Percentiles rank a stretch among this genome's conserved stretches.
These are phyloP conservation scores for Psylliodes chrysocephalus DNA, from an alignment of 2,888 invertebrate species.

Conservation along the genomic window DNA sequence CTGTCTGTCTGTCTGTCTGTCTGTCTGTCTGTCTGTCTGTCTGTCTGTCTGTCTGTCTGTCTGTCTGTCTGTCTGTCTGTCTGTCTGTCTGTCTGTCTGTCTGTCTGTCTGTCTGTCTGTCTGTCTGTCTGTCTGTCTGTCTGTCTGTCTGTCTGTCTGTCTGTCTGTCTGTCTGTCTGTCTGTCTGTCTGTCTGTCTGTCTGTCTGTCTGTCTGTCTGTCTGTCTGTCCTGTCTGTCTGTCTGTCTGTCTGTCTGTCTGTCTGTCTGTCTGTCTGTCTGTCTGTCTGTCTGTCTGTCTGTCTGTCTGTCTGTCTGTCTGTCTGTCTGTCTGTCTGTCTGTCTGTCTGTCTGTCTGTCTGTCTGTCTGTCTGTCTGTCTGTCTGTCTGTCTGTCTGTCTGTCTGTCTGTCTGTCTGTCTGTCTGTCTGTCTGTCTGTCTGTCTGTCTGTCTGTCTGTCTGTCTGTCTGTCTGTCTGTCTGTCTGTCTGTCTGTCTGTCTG, in stretches of 20 bases:
- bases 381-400: slow-evolving; percentile 19
- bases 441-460: slow-evolving; percentile 22
- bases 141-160: slow-evolving; percentile 15
- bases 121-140: slow-evolving; percentile 20
- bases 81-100: slow-evolving; percentile 19
- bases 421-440: slow-evolving; percentile 20
- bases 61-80: slow-evolving; percentile 14
- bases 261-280: slow-evolving; percentile 21
- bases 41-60: slow-evolving; percentile 17
- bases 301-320: slow-evolving; percentile 19
- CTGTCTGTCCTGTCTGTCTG: slow-evolving; percentile 19
- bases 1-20: slow-evolving; percentile 21
- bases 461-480: slow-evolving; percentile 18
- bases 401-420: slow-evolving; percentile 19
- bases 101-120: slow-evolving; percentile 19
- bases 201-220: slow-evolving; percentile 17
- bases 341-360: slow-evolving; percentile 15
- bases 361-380: slow-evolving; percentile 16
- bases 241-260: slow-evolving; percentile 20
- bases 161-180: slow-evolving; percentile 16
- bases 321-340: slow-evolving; percentile 16
- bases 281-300: slow-evolving; percentile 19
- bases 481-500: no score
- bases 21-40: slow-evolving; percentile 13
- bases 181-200: slow-evolving; percentile 18